Conservation (phyloP, 2,113 vertebrate genomes). For the cat (Felis catus) region F.catus_Fca126_mat1.0 CM031420.1:157870501-157871000, state of each 20-base stretch:
- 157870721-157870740: not conserved
- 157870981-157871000: not conserved
- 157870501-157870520: not conserved
- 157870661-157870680: not conserved
- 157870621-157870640: not conserved
- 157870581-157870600: not conserved
- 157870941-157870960: not conserved
- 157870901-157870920: rapidly evolving
- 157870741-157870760: not conserved
- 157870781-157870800: not conserved
- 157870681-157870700: not conserved
- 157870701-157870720: not conserved
- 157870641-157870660: not conserved
- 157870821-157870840: not conserved
- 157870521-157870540: rapidly evolving
- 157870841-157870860: not conserved
- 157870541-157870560: not conserved
- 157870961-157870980: not conserved
- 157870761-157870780: not conserved
- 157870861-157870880: not conserved
- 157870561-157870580: not conserved
- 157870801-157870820: not conserved
- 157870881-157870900: not conserved
- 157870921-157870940: not conserved
- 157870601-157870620: not conserved